phyloP scores from a whole-genome alignment of 2,888 invertebrate genomes.

The Orthosia cruda region DNA sequence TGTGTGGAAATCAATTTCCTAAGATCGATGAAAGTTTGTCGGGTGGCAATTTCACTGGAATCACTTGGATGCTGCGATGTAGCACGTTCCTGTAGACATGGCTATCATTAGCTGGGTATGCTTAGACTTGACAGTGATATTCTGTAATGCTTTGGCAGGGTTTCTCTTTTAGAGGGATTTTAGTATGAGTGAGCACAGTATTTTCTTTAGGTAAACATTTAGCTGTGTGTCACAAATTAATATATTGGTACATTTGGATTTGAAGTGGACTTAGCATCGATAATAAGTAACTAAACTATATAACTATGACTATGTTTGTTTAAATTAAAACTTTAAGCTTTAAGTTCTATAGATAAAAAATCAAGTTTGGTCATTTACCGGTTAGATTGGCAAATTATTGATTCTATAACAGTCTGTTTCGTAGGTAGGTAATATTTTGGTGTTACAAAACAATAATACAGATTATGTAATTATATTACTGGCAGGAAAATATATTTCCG shows the following conservation, averaged over 20 bases:
- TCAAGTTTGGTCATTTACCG: not conserved
- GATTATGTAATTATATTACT: not conserved
- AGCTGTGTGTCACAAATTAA: too few relatives aligned
- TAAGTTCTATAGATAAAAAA: not conserved
- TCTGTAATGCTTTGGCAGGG: not conserved
- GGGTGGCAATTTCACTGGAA: conserved; percentile 53
- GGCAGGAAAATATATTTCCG: too few relatives aligned
- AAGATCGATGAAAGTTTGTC: conserved; percentile 74
- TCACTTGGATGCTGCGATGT: conserved; percentile 40
- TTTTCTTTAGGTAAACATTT: too few relatives aligned
- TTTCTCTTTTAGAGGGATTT: conserved; percentile 17
- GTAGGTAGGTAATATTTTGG: not conserved
- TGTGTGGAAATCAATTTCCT: conserved; percentile 75
- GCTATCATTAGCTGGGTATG: conserved; percentile 32
- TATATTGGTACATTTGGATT: too few relatives aligned
- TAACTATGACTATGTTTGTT: not conserved
- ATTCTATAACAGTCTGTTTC: not conserved
- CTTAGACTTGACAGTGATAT: conserved; percentile 14
- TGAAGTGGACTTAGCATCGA: too few relatives aligned
- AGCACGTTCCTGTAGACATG: conserved; percentile 49
- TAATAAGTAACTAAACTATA: too few relatives aligned
- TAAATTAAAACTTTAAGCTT: not conserved
- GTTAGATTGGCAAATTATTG: not conserved
- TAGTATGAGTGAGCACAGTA: not conserved
- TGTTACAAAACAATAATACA: not conserved